Evolutionary conservation across 2,113 vertebrate species (phyloP).

Genomic region (Notarius quadriscutis): DNA sequence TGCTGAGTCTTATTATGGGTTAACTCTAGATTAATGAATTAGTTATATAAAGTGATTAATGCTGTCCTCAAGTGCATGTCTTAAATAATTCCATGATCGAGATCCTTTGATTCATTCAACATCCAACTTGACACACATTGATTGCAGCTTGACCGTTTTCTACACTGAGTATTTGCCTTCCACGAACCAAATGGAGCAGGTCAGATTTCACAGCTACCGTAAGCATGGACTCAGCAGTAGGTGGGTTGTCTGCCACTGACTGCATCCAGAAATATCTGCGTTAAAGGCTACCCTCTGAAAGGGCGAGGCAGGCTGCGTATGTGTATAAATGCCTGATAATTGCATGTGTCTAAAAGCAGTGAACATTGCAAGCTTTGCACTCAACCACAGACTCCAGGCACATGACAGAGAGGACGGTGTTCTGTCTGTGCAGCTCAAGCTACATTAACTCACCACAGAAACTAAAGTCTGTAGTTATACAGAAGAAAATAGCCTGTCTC

Average conservation of each 20-base stretch:
- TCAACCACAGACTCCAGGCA: conserved; percentile 51
- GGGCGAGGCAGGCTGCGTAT: conserved; percentile 50
- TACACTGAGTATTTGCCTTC: neutral
- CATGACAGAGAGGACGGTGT: conserved; percentile 40
- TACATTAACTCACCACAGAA: conserved; percentile 44
- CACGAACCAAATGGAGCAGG: conserved; percentile 15
- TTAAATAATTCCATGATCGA: neutral
- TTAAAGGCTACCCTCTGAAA: conserved; percentile 51
- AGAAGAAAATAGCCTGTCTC: conserved; percentile 34
- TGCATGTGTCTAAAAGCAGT: conserved; percentile 58
- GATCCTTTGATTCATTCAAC: neutral
- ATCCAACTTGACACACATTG: neutral
- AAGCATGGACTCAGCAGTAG: conserved; percentile 28
- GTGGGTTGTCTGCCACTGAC: conserved; percentile 43
- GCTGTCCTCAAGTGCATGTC: neutral
- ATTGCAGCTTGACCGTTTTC: conserved; percentile 4
- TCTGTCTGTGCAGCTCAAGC: conserved; percentile 20
- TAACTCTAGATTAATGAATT: neutral
- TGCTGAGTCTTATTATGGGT: neutral
- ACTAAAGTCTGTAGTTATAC: conserved; percentile 47
- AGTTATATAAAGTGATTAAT: conserved; percentile 3
- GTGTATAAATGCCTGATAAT: conserved; percentile 56
- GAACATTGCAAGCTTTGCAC: conserved; percentile 39
- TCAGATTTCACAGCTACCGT: conserved; percentile 33
- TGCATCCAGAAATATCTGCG: conserved; percentile 51